Conservation (phyloP, 2,113 vertebrate genomes). For the Ovis canadensis region DNA sequence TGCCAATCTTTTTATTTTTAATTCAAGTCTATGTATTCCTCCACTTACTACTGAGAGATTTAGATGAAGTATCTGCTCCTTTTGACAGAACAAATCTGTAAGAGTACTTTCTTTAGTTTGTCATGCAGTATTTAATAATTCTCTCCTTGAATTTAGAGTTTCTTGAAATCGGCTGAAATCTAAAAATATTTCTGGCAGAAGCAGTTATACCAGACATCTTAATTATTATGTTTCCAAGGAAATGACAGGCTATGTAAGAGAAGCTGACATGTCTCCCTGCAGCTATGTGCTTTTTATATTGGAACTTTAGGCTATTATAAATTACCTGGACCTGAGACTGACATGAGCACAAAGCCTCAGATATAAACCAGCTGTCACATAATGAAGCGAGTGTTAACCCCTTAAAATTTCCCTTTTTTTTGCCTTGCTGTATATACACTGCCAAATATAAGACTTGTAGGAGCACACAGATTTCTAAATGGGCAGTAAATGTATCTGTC, state of each 20-base stretch:
- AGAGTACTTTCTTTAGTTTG: conserved; percentile 56
- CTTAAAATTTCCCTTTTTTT: not conserved
- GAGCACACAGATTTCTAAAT: not conserved
- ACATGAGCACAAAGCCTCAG: conserved; percentile 27
- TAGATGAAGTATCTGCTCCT: conserved; percentile 41
- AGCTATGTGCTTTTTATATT: conserved; percentile 77
- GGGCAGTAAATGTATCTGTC: not conserved
- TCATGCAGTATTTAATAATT: conserved; percentile 70
- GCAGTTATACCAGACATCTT: conserved; percentile 81
- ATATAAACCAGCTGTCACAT: conserved; percentile 56
- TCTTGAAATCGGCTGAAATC: conserved; percentile 76
- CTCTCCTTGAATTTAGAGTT: conserved; percentile 69
- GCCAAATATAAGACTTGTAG: not conserved
- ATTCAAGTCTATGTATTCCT: conserved; percentile 40
- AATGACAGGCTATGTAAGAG: conserved; percentile 78
- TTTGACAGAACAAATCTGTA: conserved; percentile 60
- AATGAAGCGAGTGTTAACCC: conserved; percentile 41
- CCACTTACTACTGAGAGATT: conserved; percentile 34
- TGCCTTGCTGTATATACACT: not conserved
- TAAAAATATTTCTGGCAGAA: conserved; percentile 84
- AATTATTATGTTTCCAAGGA: conserved; percentile 84
- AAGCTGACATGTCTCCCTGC: conserved; percentile 78
- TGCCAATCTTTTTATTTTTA: conserved; percentile 4
- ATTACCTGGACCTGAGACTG: conserved; percentile 72
- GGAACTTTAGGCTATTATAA: conserved; percentile 76